phyloP scores from a whole-genome alignment of 2,888 invertebrate species.

The Crocallis elinguaria region DNA sequence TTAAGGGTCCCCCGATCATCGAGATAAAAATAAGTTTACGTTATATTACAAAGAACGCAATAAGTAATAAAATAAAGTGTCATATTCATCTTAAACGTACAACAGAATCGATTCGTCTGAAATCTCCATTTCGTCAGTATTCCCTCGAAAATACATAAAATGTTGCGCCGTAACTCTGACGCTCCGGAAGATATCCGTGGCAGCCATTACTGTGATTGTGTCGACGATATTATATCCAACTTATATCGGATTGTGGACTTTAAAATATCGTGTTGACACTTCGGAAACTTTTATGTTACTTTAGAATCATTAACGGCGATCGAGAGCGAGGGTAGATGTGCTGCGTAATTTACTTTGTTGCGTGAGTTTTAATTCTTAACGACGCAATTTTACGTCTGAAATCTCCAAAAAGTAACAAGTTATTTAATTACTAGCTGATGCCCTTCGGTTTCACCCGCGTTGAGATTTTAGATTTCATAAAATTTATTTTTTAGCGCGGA shows the following conservation, averaged over 20 bases:
- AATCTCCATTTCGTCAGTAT: slow-evolving; percentile 48
- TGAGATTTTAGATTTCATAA: too few species aligned
- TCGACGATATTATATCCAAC: slow-evolving; percentile 20
- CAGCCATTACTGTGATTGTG: slow-evolving; percentile 50
- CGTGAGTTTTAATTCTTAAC: too few species aligned
- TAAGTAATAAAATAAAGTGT: background rate
- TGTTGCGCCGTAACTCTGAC: slow-evolving; percentile 41
- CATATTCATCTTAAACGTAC: slow-evolving; percentile 3
- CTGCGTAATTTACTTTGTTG: background rate
- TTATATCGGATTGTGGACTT: slow-evolving; percentile 4
- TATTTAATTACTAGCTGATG: too few species aligned
- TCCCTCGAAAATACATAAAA: slow-evolving; percentile 51
- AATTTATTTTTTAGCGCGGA: too few species aligned
- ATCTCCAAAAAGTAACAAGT: too few species aligned
- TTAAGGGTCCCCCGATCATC: background rate
- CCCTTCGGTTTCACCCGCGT: too few species aligned
- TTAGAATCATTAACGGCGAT: background rate
- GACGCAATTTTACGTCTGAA: too few species aligned
- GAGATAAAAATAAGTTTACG: background rate
- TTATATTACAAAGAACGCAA: background rate
- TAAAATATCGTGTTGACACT: slow-evolving; percentile 10
- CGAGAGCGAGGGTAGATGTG: background rate
- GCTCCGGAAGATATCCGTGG: slow-evolving; percentile 47
- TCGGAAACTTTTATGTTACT: background rate
- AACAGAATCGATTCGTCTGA: slow-evolving; percentile 24